Evolutionary conservation across 2,797 vertebrate species (phyloP), one percentile per base, ranked within the genome.

Genomic region (Trichosurus vulpecula): DNA sequence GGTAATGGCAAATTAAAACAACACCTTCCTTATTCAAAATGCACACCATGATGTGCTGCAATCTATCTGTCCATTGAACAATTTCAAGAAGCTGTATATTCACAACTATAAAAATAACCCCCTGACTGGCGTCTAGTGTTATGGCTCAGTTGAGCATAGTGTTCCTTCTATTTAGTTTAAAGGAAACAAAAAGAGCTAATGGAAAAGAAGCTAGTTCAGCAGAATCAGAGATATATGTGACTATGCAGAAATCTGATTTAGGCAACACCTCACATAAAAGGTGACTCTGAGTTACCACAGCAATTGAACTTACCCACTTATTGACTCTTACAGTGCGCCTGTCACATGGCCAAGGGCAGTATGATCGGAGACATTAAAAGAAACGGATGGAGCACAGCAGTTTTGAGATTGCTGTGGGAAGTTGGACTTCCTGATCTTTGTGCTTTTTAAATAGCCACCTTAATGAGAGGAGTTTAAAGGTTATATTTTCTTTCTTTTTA

Each of bases 391-490:
- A 0, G 27, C 29, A 66, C 54, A 52, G 6, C 1, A 13, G 22
- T 25, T 27, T 53, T 81, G 52, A 53, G 90, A 89, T 2, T 66
- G 5, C 93, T 54, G 25, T 66, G 93, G 57, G 22, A 81, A 91
- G 12, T 1, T 51, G 27, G 11, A n/a, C 5, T 53, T 96, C 93
- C 93, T 57, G 57, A 92, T 1, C 51, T 52, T 61, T 57, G 29
- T 29, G 52, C 54, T 94, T 91, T 90, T 53, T 25, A 58, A 66
- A 94, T 90, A 54, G 74, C 31, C 81, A 47, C 74, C 51, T 66
- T 91, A 93, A 56, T 89, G 57, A 95, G 35, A 96, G n/a, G 6
- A 10, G 90, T 55, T 54, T 55, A 57, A 90, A 91, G 54, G 52
- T 61, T 56, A 47, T 2, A 53, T 10, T 89, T 90, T 55, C 56